These are phyloP conservation scores for Stichodactyla mertensii DNA, from an alignment of 64 coral and sea anemone species.

Conservation along the genomic window DNA sequence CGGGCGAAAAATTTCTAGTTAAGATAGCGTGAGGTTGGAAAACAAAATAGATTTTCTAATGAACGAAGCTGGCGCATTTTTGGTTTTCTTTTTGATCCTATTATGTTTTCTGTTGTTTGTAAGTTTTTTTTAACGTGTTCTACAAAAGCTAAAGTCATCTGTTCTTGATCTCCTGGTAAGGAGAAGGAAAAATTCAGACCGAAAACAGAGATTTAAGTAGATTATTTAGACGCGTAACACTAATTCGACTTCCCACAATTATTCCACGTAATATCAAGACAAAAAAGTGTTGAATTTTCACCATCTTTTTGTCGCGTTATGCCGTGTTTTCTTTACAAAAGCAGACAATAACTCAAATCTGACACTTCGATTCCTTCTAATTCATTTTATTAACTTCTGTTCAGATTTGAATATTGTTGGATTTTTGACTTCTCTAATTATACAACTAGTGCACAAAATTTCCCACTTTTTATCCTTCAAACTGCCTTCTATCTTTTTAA, in stretches of 20 bases:
- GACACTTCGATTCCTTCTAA: not conserved
- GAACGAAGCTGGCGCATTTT: not conserved
- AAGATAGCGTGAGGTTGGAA: not conserved
- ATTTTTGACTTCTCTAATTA: not conserved
- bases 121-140: not conserved
- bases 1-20: not conserved
- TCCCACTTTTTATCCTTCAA: not conserved
- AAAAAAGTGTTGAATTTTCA: not conserved
- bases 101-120: not conserved
- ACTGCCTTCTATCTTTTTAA: not conserved
- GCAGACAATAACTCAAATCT: slow-evolving; percentile 1
- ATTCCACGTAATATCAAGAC: not conserved
- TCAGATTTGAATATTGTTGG: not conserved
- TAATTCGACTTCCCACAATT: not conserved
- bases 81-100: not conserved
- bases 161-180: not conserved
- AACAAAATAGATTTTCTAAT: not conserved
- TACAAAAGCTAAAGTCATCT: not conserved
- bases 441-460: not conserved
- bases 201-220: not conserved
- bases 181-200: not conserved
- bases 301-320: not conserved
- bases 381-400: not conserved
- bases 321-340: not conserved
- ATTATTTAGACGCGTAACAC: not conserved